phyloP scores from a whole-genome alignment of 2,113 vertebrate genomes.

The Phyllostomus discolor region DNA sequence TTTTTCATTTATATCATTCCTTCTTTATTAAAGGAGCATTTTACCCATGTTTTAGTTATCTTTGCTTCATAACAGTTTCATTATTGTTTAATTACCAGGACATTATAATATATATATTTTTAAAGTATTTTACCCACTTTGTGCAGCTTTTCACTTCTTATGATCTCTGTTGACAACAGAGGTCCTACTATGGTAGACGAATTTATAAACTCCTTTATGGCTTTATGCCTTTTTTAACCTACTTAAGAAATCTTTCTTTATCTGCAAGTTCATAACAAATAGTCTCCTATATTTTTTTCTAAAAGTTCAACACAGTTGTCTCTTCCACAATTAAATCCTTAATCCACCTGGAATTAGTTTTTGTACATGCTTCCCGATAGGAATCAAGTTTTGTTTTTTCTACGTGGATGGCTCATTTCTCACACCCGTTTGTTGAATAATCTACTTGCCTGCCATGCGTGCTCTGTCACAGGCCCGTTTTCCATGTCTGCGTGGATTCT shows the following conservation, averaged over 20 bases:
- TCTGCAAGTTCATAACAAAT: background rate
- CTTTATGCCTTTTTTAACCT: background rate
- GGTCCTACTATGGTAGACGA: background rate
- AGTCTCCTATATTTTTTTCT: background rate
- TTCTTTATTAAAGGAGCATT: background rate
- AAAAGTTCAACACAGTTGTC: background rate
- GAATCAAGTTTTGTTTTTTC: background rate
- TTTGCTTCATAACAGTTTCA: background rate
- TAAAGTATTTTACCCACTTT: background rate
- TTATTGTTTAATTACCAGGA: background rate
- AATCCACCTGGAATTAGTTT: background rate
- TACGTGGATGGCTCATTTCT: background rate
- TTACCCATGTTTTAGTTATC: background rate
- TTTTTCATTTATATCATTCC: background rate
- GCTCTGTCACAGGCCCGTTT: background rate
- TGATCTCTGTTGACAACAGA: background rate
- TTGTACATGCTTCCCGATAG: background rate
- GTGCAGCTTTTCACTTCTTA: background rate
- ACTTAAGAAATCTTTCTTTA: background rate
- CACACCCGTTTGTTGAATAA: background rate
- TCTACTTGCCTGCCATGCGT: background rate
- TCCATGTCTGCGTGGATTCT: background rate
- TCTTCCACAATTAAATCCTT: background rate
- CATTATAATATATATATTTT: background rate
- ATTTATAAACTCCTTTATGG: background rate